These are phyloP conservation scores for Lottia gigantea DNA, from an alignment of 2,888 invertebrate species.

Conservation along the genomic window DNA sequence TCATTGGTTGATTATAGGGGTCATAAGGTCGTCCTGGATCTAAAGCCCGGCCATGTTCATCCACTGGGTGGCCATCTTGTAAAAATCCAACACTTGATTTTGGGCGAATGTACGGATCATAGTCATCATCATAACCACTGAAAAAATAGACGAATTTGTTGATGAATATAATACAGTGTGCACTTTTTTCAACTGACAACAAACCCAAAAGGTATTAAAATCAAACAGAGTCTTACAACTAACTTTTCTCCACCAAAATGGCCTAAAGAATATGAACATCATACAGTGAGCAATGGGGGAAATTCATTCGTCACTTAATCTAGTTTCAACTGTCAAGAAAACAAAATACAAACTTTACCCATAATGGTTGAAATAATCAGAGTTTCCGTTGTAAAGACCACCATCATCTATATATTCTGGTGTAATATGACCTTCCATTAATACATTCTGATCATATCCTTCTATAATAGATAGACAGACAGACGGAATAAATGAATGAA, in stretches of 20 bases:
- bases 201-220: too few species aligned
- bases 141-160: conserved; percentile 14
- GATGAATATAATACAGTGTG: too few species aligned
- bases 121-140: conserved; percentile 51
- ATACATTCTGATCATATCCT: conserved; percentile 60
- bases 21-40: conserved; percentile 37
- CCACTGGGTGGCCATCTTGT: conserved; percentile 47
- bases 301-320: too few species aligned
- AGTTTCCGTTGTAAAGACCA: conserved; percentile 50
- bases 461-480: conserved; percentile 39
- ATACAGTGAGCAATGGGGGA: too few species aligned
- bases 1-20: conserved; percentile 34
- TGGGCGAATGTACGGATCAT: conserved; percentile 64
- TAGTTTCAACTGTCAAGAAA: too few species aligned
- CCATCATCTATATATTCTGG: conserved; percentile 65
- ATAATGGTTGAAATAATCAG: conserved; percentile 20
- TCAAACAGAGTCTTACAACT: too few species aligned
- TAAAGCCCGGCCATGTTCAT: conserved; percentile 49
- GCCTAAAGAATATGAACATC: too few species aligned
- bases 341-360: conserved; percentile 25
- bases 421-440: conserved; percentile 64
- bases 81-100: conserved; percentile 62
- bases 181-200: too few species aligned
- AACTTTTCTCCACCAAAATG: too few species aligned
- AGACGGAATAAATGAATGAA: too few species aligned